A percentile compares a stretch with the other conserved stretches of the same genome.
Conservation (phyloP, 30 jellyfish, hydroid and myxozoan genomes). For the Cassiopea xamachana region DNA sequence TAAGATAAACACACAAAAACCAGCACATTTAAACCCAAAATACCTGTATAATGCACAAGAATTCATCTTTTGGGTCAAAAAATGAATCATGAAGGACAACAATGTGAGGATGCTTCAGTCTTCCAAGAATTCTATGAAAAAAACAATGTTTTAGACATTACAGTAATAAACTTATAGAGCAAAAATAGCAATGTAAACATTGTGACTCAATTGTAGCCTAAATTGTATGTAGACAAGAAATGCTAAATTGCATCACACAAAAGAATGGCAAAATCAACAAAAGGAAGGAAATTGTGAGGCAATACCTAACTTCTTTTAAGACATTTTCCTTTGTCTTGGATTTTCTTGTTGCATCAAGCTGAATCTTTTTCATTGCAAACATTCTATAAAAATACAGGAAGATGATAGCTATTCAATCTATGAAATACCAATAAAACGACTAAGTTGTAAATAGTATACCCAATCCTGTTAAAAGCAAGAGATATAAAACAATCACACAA, state of each 20-base stretch:
- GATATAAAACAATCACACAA: too few relatives aligned
- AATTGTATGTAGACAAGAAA: background rate
- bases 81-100: slow-evolving; percentile 74
- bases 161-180: background rate
- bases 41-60: slow-evolving; percentile 86
- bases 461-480: too few relatives aligned
- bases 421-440: too few relatives aligned
- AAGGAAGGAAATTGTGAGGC: background rate
- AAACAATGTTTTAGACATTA: background rate
- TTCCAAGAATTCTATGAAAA: slow-evolving; percentile 62
- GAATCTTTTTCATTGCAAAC: slow-evolving; percentile 85
- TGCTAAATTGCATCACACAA: background rate
- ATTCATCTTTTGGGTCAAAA: slow-evolving; percentile 72
- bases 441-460: too few relatives aligned
- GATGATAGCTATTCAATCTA: background rate
- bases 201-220: background rate
- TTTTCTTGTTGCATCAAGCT: slow-evolving; percentile 72
- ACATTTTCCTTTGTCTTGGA: slow-evolving; percentile 86
- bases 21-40: background rate
- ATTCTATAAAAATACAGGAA: slow-evolving; percentile 40
- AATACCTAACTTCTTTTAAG: slow-evolving; percentile 85
- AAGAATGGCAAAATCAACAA: background rate
- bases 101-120: slow-evolving; percentile 86
- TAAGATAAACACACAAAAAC: too few relatives aligned
- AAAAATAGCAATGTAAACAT: background rate